phyloP scores from a whole-genome alignment of 2,797 vertebrate species.

The Pipistrellus nathusii region DNA sequence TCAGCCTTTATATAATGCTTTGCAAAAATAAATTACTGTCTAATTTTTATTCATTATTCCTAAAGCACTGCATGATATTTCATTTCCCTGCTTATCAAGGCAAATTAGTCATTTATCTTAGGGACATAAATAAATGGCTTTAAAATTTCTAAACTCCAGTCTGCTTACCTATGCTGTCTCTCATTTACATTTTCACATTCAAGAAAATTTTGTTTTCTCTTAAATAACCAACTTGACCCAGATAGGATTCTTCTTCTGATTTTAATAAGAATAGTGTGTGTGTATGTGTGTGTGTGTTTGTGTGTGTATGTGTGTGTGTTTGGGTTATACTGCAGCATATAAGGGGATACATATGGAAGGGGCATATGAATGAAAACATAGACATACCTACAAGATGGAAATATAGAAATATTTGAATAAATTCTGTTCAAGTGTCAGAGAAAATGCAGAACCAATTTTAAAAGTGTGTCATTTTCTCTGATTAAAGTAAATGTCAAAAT shows the following conservation, averaged over 20 bases:
- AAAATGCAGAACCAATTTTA: neutral
- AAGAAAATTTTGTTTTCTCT: conserved; percentile 14
- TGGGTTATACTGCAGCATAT: neutral
- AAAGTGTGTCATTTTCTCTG: conserved; percentile 12
- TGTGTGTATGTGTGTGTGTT: neutral
- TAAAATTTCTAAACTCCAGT: conserved; percentile 25
- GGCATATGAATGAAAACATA: neutral
- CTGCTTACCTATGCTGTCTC: neutral
- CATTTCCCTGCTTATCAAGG: neutral
- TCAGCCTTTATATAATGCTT: conserved; percentile 44
- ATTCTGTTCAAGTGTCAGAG: conserved; percentile 22
- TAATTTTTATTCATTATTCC: conserved; percentile 28
- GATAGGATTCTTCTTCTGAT: conserved; percentile 45
- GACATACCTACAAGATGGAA: neutral
- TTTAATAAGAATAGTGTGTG: neutral
- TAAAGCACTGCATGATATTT: neutral
- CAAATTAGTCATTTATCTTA: conserved; percentile 38
- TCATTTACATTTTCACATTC: conserved; percentile 53
- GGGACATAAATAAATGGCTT: neutral
- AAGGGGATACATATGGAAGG: neutral
- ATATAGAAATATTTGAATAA: conserved; percentile 12
- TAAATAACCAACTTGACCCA: conserved; percentile 44
- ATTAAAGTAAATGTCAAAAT: conserved; percentile 55
- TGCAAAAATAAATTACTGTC: conserved; percentile 40
- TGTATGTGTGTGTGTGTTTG: neutral